These are phyloP conservation scores for Nudaria mundana DNA, from an alignment of 2,888 invertebrate species.

Conservation along the genomic window DNA sequence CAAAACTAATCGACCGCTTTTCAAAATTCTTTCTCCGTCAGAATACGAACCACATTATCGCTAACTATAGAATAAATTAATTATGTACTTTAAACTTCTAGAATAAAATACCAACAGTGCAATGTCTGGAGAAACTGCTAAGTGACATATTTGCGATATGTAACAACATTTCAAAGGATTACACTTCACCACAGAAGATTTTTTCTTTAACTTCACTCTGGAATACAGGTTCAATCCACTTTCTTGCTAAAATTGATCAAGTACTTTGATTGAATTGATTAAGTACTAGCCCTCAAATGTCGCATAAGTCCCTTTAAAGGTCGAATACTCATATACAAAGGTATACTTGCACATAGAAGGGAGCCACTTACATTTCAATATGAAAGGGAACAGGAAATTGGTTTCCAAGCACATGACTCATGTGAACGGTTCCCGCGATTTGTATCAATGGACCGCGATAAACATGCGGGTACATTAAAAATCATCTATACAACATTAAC, in stretches of 20 bases:
- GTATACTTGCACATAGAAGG: conserved; percentile 46
- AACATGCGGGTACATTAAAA: conserved; percentile 31
- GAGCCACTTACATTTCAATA: conserved; percentile 74
- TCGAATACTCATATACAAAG: conserved; percentile 41
- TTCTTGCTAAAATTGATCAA: conserved; percentile 12
- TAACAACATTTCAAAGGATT: too few species aligned
- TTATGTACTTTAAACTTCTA: too few species aligned
- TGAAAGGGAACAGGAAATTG: conserved; percentile 76
- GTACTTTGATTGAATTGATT: conserved; percentile 8
- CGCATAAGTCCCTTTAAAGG: conserved; percentile 10
- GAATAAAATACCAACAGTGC: too few species aligned
- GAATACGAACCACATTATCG: too few species aligned
- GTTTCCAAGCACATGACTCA: conserved; percentile 66
- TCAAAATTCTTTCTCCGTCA: too few species aligned
- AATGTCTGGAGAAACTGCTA: too few species aligned
- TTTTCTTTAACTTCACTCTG: too few species aligned
- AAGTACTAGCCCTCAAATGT: conserved; percentile 16
- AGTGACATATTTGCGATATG: too few species aligned
- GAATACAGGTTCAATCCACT: conserved; percentile 1
- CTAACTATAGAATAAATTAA: too few species aligned
- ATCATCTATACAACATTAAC: conserved; percentile 31
- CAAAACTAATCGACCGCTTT: too few species aligned
- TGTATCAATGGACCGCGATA: conserved; percentile 55
- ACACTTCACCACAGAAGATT: too few species aligned
- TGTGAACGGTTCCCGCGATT: conserved; percentile 68